Evolutionary conservation across 2,113 vertebrate genomes (phyloP).

Genomic region (Notothenia coriiceps): DNA sequence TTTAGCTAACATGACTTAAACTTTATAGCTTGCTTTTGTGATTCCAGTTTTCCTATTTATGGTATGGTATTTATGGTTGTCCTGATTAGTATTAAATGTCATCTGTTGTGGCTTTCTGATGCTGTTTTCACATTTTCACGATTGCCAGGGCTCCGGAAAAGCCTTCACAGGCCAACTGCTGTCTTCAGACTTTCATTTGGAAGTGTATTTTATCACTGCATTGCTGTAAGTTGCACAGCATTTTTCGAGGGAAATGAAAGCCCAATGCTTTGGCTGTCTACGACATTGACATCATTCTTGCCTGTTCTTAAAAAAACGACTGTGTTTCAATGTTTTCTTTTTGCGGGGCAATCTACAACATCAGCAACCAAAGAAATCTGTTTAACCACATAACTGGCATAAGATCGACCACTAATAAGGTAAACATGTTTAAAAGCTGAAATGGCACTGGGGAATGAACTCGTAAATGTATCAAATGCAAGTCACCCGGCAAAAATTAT

Average conservation of each 20-base stretch:
- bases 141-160: background rate
- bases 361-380: background rate
- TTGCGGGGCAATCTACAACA: background rate
- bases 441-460: slow-evolving; percentile 1
- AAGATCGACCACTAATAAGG: background rate
- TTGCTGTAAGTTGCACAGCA: background rate
- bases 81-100: no score
- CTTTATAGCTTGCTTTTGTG: background rate
- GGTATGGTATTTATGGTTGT: no score
- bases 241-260: background rate
- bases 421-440: slow-evolving; percentile 20
- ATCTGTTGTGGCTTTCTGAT: background rate
- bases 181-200: background rate
- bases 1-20: background rate
- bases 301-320: background rate
- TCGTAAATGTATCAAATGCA: slow-evolving; percentile 14
- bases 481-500: slow-evolving; percentile 21
- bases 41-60: background rate
- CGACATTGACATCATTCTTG: background rate
- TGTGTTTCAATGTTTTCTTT: background rate
- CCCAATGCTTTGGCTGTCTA: background rate
- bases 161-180: background rate
- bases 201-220: background rate
- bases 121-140: no score
- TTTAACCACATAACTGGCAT: background rate